These are phyloP conservation scores for Ceraclea dissimilis DNA, from an alignment of 2,888 invertebrate genomes.

Conservation along the genomic window DNA sequence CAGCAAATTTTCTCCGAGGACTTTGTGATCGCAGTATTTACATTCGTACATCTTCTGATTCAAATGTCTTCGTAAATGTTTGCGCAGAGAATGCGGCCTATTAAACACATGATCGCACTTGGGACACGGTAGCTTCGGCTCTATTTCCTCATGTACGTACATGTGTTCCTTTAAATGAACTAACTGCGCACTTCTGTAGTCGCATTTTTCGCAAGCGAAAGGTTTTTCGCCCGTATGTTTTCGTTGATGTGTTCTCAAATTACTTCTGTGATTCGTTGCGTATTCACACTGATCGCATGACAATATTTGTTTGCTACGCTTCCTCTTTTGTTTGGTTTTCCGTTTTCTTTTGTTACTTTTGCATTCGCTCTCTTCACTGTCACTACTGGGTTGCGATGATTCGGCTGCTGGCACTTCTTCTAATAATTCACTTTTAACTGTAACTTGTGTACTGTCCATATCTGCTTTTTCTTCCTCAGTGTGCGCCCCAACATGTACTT, in stretches of 20 bases:
- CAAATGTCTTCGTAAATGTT: slow-evolving; percentile 2
- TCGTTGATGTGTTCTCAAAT: slow-evolving; percentile 14
- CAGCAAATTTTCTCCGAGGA: background rate
- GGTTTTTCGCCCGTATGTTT: slow-evolving; percentile 13
- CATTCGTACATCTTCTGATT: slow-evolving; percentile 7
- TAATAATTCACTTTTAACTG: background rate
- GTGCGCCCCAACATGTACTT: background rate
- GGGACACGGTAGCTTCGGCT: slow-evolving; percentile 9
- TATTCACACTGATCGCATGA: slow-evolving; percentile 14
- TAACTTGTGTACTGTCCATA: background rate
- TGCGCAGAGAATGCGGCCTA: background rate
- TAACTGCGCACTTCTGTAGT: slow-evolving; percentile 10
- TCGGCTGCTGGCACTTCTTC: background rate
- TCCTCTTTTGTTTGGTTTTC: background rate
- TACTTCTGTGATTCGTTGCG: slow-evolving; percentile 7
- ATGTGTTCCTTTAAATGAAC: slow-evolving; percentile 7
- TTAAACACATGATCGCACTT: slow-evolving; percentile 1
- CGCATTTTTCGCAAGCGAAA: slow-evolving; percentile 8
- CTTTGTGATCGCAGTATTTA: slow-evolving; percentile 3
- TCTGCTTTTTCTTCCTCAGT: background rate
- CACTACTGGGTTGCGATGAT: background rate
- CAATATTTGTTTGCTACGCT: slow-evolving; percentile 4
- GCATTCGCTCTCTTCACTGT: background rate
- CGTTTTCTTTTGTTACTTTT: background rate
- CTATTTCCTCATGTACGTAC: slow-evolving; percentile 3